Base-by-base conservation (phyloP, 2,888 invertebrate species). In the Criorhina ranunculi region DNA sequence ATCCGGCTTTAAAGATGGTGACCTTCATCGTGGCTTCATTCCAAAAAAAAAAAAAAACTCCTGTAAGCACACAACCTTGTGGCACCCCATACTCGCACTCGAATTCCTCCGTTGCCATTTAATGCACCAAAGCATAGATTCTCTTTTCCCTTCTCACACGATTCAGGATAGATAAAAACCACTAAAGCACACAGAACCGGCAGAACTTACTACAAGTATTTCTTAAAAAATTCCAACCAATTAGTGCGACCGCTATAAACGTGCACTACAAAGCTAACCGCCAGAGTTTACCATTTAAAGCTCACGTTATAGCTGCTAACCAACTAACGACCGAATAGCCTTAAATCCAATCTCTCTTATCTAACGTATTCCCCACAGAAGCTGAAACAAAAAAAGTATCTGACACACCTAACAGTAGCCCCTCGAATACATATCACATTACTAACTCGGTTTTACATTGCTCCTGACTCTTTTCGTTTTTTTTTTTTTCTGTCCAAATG, bases 371-470 rank as follows among this genome's bases (percentile, higher is more conserved):
- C 57, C 57, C 49, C 40, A 24, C 24, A 72, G 64, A 72, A 66
- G 37, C 44, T 35, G 11, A 44, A 29, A 51, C 37, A 3, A 72
- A 33, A 66, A 79, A 80, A 59, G 53, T 44, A 49, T 66, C 59
- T 59, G 42, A 59, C 73, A 73, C 66, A 64, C 44, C 66, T 73
- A 17, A 37, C 35, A 49, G 35, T 42, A 29, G 49, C 33, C 24
- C 37, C 29, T 42, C 12, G 35, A 60, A 35, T 29, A 42, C 29
- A 55, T 29, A 55, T 31, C n/a, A 37, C 7, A 57, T 69, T 72
- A 55, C 75, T 42, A 29, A 73, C 66, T 73, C 66, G 53, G 67
- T 73, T n/a, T n/a, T 73, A 49, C 57, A 11, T 59, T 62, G 55
- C 57, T 72, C 35, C 44, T 19, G 44, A 59, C 40, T 60, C 53